Base-by-base conservation (phyloP, 1,140 invertebrate species). In the Plectus sambesii region DNA sequence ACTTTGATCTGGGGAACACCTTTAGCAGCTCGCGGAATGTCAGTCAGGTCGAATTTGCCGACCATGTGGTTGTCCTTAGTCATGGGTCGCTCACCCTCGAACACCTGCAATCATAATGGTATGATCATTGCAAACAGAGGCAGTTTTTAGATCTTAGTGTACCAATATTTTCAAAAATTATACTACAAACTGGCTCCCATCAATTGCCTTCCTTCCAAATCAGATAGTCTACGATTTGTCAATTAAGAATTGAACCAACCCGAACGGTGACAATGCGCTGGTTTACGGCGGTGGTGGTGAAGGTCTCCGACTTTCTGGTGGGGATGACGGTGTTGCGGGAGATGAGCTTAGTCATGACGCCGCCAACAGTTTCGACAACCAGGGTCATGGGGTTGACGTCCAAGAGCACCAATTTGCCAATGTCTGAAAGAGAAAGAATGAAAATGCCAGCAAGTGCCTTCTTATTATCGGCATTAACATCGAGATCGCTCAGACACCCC, bases 221-320 rank as follows among this genome's bases (percentile, higher is more conserved):
- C n/a, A n/a, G n/a, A n/a, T n/a, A n/a, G n/a, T n/a, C n/a, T n/a
- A n/a, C n/a, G n/a, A n/a, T n/a, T n/a, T n/a, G n/a, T n/a, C n/a
- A n/a, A n/a, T n/a, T n/a, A n/a, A n/a, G n/a, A n/a, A n/a, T n/a
- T n/a, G n/a, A n/a, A n/a, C n/a, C n/a, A 50, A 71, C 75, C 73
- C 96, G 89, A 69, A 98, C 98, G 30, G 90, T 96, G 5, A 99
- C 93, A 19, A 89, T 96, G 73, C 93, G 87, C 69, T 99, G 93
- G 70, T 97, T 97, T 68, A 98, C 93, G 15, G 87, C 87, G 36
- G 92, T 90, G 6, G 93, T 99, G 0, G 89, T 94, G 80, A 99
- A 99, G 60, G 98, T 90, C 70, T 98, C 92, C 3, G 88, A 92
- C 70, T 99, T 97, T 76, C 98, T 98, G n/a, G 92, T 97, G 15